A percentile compares a stretch with the other conserved stretches of the same genome.
Evolutionary conservation across 2,113 vertebrate genomes (phyloP).

Genomic region (Neogobius melanostomus): DNA sequence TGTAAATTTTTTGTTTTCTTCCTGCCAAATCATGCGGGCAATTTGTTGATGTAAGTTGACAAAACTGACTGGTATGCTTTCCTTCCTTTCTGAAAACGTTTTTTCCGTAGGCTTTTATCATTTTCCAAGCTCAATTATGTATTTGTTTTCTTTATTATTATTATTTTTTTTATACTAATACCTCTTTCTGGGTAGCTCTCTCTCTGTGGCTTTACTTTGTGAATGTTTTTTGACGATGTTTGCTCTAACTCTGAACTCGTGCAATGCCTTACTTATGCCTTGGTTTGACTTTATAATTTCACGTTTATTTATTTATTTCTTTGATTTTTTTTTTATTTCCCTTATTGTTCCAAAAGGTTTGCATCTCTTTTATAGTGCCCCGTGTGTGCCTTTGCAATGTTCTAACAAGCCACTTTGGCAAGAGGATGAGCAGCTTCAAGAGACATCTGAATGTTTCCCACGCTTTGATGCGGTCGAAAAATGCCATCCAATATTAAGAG

Average conservation of each 20-base stretch:
- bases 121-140: conserved; percentile 60
- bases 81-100: conserved; percentile 74
- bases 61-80: conserved; percentile 91
- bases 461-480: conserved; percentile 19
- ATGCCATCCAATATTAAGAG: background rate
- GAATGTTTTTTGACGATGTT: conserved; percentile 77
- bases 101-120: conserved; percentile 68
- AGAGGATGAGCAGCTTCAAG: conserved; percentile 71
- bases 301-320: conserved; percentile 45
- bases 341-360: conserved; percentile 68
- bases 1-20: conserved; percentile 96
- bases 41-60: conserved; percentile 99
- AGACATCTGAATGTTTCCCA: conserved; percentile 73
- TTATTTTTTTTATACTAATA: conserved; percentile 73
- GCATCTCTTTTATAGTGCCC: conserved; percentile 75
- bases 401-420: conserved; percentile 70
- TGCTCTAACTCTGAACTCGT: conserved; percentile 76
- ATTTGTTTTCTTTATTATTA: conserved; percentile 39
- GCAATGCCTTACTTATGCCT: conserved; percentile 67
- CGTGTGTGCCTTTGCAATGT: conserved; percentile 77
- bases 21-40: conserved; percentile 99
- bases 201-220: conserved; percentile 83
- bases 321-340: conserved; percentile 16
- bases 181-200: conserved; percentile 70
- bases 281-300: conserved; percentile 19